Conservation (phyloP, 2,113 vertebrate species). For the Hippolais icterina region DNA sequence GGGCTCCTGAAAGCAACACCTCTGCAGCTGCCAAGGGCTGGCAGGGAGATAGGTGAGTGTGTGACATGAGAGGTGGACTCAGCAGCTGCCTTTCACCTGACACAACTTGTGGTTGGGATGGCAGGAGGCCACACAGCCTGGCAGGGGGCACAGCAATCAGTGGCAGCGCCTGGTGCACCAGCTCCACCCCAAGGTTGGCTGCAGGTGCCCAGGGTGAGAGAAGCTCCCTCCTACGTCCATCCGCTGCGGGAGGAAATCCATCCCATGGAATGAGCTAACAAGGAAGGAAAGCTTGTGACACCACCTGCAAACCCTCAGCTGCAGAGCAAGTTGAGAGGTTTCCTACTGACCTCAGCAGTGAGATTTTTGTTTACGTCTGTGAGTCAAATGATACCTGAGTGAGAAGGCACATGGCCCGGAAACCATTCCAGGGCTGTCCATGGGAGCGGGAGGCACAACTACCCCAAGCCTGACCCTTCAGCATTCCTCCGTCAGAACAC, state of each 20-base stretch:
- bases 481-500: not conserved
- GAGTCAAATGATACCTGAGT: not conserved
- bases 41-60: not conserved
- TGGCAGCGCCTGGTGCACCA: rapidly evolving
- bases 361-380: not conserved
- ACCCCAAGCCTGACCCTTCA: not conserved
- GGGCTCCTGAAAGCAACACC: not conserved
- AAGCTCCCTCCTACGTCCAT: not conserved
- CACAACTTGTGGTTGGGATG: not conserved
- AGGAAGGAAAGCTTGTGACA: not conserved
- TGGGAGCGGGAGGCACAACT: rapidly evolving
- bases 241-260: not conserved
- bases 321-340: not conserved
- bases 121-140: not conserved
- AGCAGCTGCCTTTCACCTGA: not conserved
- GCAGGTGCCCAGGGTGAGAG: not conserved
- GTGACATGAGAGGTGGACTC: not conserved
- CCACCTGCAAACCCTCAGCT: not conserved
- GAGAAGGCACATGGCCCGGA: not conserved
- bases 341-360: not conserved
- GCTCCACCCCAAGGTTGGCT: not conserved
- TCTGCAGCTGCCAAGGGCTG: not conserved
- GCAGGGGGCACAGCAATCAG: rapidly evolving
- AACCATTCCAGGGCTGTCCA: not conserved
- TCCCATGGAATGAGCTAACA: not conserved